Percentiles rank a stretch among this genome's conserved stretches.
Evolutionary conservation across 2,797 vertebrate genomes (phyloP).

Genomic region (Myiotriccus ornatus): DNA sequence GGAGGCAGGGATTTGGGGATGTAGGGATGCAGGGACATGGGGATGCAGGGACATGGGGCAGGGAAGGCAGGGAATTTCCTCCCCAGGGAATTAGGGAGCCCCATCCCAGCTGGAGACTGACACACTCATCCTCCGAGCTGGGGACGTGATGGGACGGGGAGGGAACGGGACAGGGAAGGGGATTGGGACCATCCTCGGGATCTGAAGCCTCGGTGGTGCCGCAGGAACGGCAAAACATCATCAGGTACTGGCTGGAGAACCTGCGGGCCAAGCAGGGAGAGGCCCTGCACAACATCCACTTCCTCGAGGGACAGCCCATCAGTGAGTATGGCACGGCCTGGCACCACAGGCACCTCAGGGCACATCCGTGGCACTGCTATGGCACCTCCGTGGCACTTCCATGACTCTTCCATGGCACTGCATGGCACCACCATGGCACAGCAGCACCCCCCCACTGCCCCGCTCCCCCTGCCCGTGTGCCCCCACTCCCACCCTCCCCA

Average conservation of each 20-base stretch:
- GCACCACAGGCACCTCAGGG: no score
- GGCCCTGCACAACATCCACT: slow-evolving; percentile 92
- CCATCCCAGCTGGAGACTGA: not conserved
- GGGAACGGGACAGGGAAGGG: not conserved
- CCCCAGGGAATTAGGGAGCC: not conserved
- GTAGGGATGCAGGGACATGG: not conserved
- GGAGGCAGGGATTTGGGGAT: not conserved
- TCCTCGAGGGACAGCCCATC: slow-evolving; percentile 93
- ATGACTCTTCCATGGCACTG: not conserved
- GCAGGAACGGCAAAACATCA: slow-evolving; percentile 96
- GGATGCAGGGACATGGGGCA: not conserved
- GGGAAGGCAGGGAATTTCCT: not conserved
- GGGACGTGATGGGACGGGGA: rapidly evolving
- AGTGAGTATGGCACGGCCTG: slow-evolving; percentile 72
- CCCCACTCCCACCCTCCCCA: not conserved
- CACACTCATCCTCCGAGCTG: not conserved
- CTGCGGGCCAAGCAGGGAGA: slow-evolving; percentile 93
- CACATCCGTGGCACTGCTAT: not conserved
- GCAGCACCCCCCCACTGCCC: not conserved
- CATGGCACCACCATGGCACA: not conserved
- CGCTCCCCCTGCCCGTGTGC: not conserved
- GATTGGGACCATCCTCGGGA: not conserved
- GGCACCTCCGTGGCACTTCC: not conserved
- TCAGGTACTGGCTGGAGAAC: slow-evolving; percentile 96
- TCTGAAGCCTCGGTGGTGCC: not conserved